A percentile compares a stretch with the other conserved stretches of the same genome.
These are phyloP conservation scores for Vireo griseus DNA, from an alignment of 2,797 vertebrate species.

Conservation along the genomic window DNA sequence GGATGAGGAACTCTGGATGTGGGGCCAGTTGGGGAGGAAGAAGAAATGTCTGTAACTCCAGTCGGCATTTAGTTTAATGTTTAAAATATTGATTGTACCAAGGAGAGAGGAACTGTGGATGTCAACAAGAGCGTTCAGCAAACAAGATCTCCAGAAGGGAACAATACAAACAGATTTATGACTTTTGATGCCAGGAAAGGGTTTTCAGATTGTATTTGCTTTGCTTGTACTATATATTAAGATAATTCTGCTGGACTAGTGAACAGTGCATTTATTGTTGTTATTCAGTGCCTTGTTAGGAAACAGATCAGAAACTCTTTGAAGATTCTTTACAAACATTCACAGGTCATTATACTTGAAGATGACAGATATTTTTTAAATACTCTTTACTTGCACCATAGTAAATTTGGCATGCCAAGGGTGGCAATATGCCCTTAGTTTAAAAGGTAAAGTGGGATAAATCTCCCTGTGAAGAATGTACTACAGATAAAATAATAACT, in stretches of 20 bases:
- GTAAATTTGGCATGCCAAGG: neutral
- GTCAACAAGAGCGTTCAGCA: constrained; percentile 56
- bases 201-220: constrained; percentile 56
- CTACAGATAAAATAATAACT: neutral
- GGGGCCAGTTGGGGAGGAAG: neutral
- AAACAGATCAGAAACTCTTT: constrained; percentile 55
- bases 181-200: constrained; percentile 43
- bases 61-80: constrained; percentile 53
- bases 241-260: constrained; percentile 55
- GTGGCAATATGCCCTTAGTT: neutral
- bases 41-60: neutral
- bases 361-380: constrained; percentile 42
- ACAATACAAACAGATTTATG: constrained; percentile 67
- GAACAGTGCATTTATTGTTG: constrained; percentile 29
- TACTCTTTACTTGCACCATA: neutral
- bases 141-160: constrained; percentile 55
- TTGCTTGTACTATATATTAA: constrained; percentile 65
- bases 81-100: constrained; percentile 70
- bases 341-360: constrained; percentile 47
- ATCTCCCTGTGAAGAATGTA: neutral
- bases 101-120: constrained; percentile 52
- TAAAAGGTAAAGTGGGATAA: constrained; percentile 14
- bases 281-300: constrained; percentile 32
- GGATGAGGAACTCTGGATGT: neutral
- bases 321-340: constrained; percentile 36